phyloP scores from a whole-genome alignment of 2,113 vertebrate species.

The Aspiorhynchus laticeps region DNA sequence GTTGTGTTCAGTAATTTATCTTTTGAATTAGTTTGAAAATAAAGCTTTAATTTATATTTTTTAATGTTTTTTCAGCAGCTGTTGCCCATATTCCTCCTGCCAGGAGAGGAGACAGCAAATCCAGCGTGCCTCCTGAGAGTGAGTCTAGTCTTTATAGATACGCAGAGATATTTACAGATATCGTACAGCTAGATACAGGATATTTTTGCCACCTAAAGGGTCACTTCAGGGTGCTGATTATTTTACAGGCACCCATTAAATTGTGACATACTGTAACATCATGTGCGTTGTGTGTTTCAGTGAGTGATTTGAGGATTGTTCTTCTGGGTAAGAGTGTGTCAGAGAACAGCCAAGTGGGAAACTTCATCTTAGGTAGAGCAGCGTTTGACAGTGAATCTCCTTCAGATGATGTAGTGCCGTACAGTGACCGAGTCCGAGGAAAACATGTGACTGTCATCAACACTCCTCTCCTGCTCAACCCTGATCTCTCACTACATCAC shows the following conservation, averaged over 20 bases:
- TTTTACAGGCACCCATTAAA: neutral
- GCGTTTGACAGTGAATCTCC: neutral
- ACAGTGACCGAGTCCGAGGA: neutral
- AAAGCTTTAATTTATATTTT: too few species aligned
- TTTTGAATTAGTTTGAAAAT: too few species aligned
- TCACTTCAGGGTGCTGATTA: neutral
- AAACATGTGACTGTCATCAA: neutral
- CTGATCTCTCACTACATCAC: neutral
- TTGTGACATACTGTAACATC: neutral
- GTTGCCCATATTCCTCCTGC: neutral
- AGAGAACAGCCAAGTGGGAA: neutral
- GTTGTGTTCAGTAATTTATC: too few species aligned
- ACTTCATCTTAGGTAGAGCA: conserved; percentile 7
- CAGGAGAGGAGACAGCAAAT: neutral
- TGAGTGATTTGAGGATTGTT: neutral
- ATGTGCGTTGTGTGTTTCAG: neutral
- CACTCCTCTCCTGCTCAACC: neutral
- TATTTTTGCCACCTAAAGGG: neutral
- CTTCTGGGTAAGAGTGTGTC: neutral
- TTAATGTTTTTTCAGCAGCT: neutral
- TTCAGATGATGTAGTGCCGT: neutral
- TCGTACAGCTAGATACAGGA: too few species aligned
- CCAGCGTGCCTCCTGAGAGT: neutral
- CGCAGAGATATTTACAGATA: neutral
- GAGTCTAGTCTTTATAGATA: neutral